A percentile compares a stretch with the other conserved stretches of the same genome.
Conservation (phyloP, 2,797 vertebrate species). For the Coranthus polyacanthus region DNA sequence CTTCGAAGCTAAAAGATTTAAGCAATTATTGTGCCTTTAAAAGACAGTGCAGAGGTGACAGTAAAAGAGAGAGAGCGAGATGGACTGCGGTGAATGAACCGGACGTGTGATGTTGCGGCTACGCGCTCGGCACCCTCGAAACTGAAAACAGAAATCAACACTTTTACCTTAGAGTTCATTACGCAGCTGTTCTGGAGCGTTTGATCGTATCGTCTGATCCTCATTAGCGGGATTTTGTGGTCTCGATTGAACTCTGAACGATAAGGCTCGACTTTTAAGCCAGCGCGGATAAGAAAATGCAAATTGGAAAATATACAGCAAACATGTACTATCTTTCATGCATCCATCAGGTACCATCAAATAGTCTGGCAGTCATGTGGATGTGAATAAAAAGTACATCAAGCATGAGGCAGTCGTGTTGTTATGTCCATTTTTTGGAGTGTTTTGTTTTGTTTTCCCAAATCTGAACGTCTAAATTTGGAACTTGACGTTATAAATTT, state of each 20-base stretch:
- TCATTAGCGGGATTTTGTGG: background rate
- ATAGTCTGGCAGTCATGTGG: background rate
- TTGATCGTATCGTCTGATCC: background rate
- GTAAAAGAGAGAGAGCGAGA: too few relatives aligned
- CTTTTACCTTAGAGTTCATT: too few relatives aligned
- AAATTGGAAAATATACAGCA: too few relatives aligned
- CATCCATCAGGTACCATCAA: background rate
- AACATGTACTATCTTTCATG: too few relatives aligned
- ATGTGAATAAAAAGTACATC: background rate
- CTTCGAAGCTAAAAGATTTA: too few relatives aligned
- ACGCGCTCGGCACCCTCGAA: background rate
- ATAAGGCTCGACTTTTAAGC: background rate
- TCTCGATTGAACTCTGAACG: background rate
- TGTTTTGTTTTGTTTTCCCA: slow-evolving; percentile 40
- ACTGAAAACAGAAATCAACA: too few relatives aligned
- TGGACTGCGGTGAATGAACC: too few relatives aligned
- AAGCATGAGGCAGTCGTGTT: background rate
- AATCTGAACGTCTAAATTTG: slow-evolving; percentile 62
- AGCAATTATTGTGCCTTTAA: too few relatives aligned
- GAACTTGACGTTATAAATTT: slow-evolving; percentile 63
- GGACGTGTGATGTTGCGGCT: background rate
- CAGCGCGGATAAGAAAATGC: background rate
- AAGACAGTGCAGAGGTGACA: too few relatives aligned
- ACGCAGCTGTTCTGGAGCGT: background rate
- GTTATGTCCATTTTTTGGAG: background rate